Base-by-base conservation (phyloP, 2,888 invertebrate genomes). In the Drosophila kuntzei region DNA sequence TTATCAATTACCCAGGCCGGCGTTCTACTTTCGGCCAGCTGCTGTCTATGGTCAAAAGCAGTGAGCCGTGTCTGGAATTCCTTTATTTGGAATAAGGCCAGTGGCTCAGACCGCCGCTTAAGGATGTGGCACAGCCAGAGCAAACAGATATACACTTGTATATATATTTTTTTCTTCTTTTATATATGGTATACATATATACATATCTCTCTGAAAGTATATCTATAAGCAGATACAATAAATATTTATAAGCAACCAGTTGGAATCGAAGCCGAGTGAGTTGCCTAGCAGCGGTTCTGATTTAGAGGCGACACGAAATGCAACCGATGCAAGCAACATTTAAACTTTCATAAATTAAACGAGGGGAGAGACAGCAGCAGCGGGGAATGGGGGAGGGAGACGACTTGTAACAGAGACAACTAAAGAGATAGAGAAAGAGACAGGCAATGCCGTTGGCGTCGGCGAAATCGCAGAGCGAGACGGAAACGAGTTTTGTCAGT, bases 301-400 rank as follows among this genome's bases (percentile, higher is more conserved):
- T 81, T 83, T 83, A 71, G 69, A 73, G 73, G 81, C 87, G 71
- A 71, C 80, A 81, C 85, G 71, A 81, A 87, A 79, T 85, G 79
- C 80, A 71, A 64, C 71, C 70, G 65, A 61, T 62, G 64, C 57
- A 55, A 63, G 79, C 69, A 70, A 65, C 86, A 74, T 77, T 83
- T 83, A 87, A 77, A 87, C 83, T 87, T 83, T 83, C 83, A 83
- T 83, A 87, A 83, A 83, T 82, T 79, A 87, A 79, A 60, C 79
- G 57, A 14, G 32, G 9, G 16, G 50, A 14, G 16, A 16, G 54
- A 20, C 8, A 43, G 54, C 34, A 34, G 37, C 8, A 32, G 16
- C 51, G 16, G 18, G 3, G 29, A 18, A n/a, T n/a, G 6, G 12
- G 18, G 27, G 32, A 18, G 32, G n/a, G 25, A 37, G 16, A 18